Base-by-base conservation (phyloP, 2,888 invertebrate genomes). In the Amorpha juglandis region DNA sequence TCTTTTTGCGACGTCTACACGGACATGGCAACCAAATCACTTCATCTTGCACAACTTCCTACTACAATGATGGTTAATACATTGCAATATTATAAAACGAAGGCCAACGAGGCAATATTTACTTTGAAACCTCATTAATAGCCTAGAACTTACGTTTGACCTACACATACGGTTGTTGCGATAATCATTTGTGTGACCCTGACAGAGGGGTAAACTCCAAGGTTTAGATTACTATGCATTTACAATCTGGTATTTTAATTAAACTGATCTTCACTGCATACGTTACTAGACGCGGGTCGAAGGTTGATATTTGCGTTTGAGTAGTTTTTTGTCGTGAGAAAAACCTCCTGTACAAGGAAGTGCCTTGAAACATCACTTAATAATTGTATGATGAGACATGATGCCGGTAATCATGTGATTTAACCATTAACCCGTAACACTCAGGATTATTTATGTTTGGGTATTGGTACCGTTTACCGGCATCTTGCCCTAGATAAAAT, bases 261-360 rank as follows among this genome's bases (percentile, higher is more conserved):
- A 42, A 21, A 19, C 42, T 58, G 12, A 9, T 16, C 42, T 38
- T 19, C 38, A 58, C 16, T 58, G 38, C 38, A 6, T 19, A 45
- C 8, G 55, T 19, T 16, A n/a, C 35, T 35, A 55, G 55, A 38
- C 42, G 11, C 38, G 38, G 21, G 58, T 58, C 58, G 58, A 58
- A 58, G 58, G 58, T 58, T 42, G 19, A 38, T 42, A 58, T 19
- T 58, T 42, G 50, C 19, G 19, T 58, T 38, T 12, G 42, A 19
- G 16, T 11, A 9, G 50, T 50, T 58, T 58, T 58, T 58, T 58
- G 58, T 58, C 58, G 42, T 58, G 58, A 58, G 58, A 58, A 58
- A 58, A 58, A 19, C 19, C 38, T 19, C 1, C 19, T 19, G 42
- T 42, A 42, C 19, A 38, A 58, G 58, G 58, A 58, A 58, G 58